Conservation (phyloP, 2,888 invertebrate genomes). For the Biston betularia region DNA sequence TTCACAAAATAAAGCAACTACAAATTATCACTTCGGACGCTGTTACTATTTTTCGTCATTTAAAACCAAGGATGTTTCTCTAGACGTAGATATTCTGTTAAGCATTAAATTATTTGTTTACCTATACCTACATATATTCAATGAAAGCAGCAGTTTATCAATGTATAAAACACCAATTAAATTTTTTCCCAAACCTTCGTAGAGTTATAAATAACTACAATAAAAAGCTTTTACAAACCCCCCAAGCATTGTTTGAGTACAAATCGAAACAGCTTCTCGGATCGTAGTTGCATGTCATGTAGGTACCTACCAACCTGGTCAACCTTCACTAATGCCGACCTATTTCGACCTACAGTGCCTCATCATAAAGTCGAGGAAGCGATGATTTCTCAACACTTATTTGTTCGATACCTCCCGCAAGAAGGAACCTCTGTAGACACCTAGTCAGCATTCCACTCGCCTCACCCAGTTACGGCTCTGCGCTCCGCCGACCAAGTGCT, state of each 20-base stretch:
- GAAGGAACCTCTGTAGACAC: slow-evolving; percentile 63
- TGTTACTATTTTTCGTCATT: too few species aligned
- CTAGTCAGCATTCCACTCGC: slow-evolving; percentile 75
- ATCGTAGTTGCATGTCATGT: slow-evolving; percentile 51
- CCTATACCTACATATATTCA: too few species aligned
- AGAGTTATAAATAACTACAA: not conserved
- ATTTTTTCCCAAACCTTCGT: too few species aligned
- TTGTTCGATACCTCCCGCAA: slow-evolving; percentile 55
- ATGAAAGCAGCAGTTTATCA: too few species aligned
- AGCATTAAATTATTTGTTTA: too few species aligned
- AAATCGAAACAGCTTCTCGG: slow-evolving; percentile 36
- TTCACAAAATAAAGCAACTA: not conserved
- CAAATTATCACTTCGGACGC: too few species aligned
- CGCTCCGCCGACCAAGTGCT: slow-evolving; percentile 79
- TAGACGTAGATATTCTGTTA: too few species aligned
- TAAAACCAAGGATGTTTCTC: too few species aligned
- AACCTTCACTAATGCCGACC: not conserved
- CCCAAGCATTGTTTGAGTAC: not conserved
- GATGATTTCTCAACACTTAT: slow-evolving; percentile 16
- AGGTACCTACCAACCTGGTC: slow-evolving; percentile 18
- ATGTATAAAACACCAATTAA: too few species aligned
- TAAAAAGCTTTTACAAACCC: slow-evolving; percentile 39
- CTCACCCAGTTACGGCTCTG: slow-evolving; percentile 85
- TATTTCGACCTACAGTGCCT: slow-evolving; percentile 9
- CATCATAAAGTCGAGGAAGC: slow-evolving; percentile 17